phyloP scores from a whole-genome alignment of 2,113 vertebrate genomes.

The Circaetus gallicus region DNA sequence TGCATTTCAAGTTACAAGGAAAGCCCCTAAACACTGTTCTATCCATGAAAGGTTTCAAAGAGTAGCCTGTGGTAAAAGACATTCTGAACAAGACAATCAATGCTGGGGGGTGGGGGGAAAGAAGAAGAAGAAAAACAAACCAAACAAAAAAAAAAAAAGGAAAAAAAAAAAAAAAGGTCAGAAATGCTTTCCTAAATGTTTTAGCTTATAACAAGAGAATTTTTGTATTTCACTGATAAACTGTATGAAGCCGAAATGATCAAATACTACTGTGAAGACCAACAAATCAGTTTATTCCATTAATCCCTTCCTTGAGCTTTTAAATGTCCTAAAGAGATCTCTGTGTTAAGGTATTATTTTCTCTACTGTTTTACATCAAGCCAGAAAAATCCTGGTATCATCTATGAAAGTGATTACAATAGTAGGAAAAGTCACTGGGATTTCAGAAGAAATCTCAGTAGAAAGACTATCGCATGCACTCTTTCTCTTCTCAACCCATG shows the following conservation, averaged over 20 bases:
- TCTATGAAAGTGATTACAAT: not conserved
- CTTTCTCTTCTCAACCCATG: not conserved
- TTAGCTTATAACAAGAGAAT: not conserved
- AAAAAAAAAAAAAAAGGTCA: fast-evolving
- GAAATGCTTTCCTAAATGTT: not conserved
- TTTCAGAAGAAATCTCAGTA: not conserved
- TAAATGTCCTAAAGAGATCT: not conserved
- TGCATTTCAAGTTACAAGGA: not conserved
- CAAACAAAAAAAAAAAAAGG: not conserved
- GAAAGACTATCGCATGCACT: not conserved
- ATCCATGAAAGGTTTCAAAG: not conserved
- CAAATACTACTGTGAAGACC: not conserved
- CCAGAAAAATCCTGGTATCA: not conserved
- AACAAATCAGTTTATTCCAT: not conserved
- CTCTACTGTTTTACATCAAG: not conserved
- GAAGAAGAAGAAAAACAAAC: not conserved
- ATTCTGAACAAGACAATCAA: not conserved
- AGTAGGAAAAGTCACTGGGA: not conserved
- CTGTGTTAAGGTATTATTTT: not conserved
- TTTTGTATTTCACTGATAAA: not conserved
- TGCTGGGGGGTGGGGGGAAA: not conserved
- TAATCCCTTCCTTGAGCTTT: not conserved
- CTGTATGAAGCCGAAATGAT: not conserved
- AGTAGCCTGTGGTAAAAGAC: not conserved
- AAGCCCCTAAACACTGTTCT: not conserved